phyloP scores from a whole-genome alignment of 2,113 vertebrate species.

The Psilopsiagon aurifrons region DNA sequence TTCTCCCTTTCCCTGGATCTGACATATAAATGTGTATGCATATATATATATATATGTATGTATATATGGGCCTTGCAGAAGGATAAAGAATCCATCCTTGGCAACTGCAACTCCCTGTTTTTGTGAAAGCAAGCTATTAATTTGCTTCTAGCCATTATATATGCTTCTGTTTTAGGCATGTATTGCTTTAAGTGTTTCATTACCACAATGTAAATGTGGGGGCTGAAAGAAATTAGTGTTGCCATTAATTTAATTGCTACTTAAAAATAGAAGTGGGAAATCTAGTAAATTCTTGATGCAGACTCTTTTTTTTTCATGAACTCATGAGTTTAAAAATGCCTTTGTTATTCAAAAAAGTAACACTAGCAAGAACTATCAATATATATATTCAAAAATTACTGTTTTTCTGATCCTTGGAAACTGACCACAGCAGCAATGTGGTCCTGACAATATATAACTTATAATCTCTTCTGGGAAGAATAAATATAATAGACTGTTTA shows the following conservation, averaged over 20 bases:
- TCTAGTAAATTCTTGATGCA: not conserved
- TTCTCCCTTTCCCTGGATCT: not conserved
- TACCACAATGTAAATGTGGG: not conserved
- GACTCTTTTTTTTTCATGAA: not conserved
- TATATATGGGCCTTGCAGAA: not conserved
- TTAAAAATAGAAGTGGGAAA: not conserved
- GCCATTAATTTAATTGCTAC: not conserved
- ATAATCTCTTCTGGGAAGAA: not conserved
- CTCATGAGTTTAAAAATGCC: not conserved
- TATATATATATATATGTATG: no score
- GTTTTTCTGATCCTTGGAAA: not conserved
- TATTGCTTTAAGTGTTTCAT: not conserved
- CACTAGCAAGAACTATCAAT: not conserved
- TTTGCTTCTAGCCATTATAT: not conserved
- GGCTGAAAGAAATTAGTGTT: not conserved
- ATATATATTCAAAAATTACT: not conserved
- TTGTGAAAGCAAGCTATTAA: not conserved
- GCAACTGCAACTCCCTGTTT: not conserved
- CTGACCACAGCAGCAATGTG: not conserved
- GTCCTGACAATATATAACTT: not conserved
- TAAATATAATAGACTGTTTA: not conserved
- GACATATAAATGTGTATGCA: not conserved
- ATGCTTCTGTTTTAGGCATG: not conserved
- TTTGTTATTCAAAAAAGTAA: slow-evolving; percentile 3
- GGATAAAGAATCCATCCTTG: not conserved